A percentile compares a stretch with the other conserved stretches of the same genome.
Evolutionary conservation across 2,113 vertebrate species (phyloP).

Genomic region (Sceloporus tristichus): DNA sequence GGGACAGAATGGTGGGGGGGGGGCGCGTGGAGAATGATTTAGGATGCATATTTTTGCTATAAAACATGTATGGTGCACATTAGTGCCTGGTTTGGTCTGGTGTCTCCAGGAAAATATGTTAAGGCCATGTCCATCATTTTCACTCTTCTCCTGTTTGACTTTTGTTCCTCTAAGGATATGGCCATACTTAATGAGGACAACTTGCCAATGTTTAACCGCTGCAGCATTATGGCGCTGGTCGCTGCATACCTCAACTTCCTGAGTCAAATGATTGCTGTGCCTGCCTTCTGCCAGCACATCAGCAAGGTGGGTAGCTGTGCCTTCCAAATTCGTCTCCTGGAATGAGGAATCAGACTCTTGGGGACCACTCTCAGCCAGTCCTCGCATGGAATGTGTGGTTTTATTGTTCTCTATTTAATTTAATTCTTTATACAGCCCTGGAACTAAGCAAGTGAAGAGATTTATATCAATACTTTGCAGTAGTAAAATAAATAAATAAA

Average conservation of each 20-base stretch:
- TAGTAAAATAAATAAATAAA: no score
- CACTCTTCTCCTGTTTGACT: no score
- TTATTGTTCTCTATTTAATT: not conserved
- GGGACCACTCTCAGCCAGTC: not conserved
- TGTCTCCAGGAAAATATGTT: accelerated
- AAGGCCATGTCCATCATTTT: not conserved
- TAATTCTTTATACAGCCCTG: not conserved
- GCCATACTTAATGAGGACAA: slow-evolving; percentile 91
- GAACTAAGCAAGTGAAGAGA: not conserved
- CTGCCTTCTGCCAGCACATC: slow-evolving; percentile 92
- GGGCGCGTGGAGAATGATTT: not conserved
- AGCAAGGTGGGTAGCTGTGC: slow-evolving; percentile 85
- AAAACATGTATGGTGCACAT: not conserved
- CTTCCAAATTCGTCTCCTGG: not conserved
- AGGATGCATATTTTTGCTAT: not conserved
- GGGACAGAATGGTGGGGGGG: not conserved
- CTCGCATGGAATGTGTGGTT: not conserved
- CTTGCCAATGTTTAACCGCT: slow-evolving; percentile 89
- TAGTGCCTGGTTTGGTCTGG: not conserved
- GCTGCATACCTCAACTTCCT: slow-evolving; percentile 96
- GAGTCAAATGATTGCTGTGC: slow-evolving; percentile 97
- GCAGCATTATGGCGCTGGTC: slow-evolving; percentile 91
- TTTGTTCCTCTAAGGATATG: slow-evolving; percentile 80
- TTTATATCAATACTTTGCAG: no score
- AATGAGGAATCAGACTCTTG: not conserved